Base-by-base conservation (phyloP, 2,797 vertebrate species). In the Nannoperca australis region DNA sequence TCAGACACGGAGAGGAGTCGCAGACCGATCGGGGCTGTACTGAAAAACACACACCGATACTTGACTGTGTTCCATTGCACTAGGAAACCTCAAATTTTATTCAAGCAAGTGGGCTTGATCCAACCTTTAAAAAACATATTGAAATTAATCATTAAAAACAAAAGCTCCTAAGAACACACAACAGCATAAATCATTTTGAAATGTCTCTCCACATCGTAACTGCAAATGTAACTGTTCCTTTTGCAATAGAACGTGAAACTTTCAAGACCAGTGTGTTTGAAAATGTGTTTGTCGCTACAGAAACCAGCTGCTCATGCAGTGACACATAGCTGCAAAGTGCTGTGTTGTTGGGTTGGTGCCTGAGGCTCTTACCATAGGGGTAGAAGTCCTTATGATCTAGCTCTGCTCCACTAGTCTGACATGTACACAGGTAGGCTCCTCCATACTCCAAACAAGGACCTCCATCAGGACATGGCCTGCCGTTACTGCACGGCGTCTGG, bases 1-100 rank as follows among this genome's bases (percentile, higher is more conserved):
- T 98, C 90, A 98, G 92, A 94, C 98, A 99, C 82, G 98, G 98
- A 76, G 97, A 96, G 0, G 98, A 99, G 94, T 99, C 97, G 0
- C 98, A 99, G 87, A 96, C 97, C 13, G 98, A 97, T 90, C 83
- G 95, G 0, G 97, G 97, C 94, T 97, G 94, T 44, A 97, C 98
- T 99, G 95, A 85, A 96, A 95, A 94, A 95, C 91, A 95, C 93
- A 95, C 82, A 91, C 86, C 91, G 83, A 92, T 81, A 94, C 94
- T 93, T 95, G 94, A 96, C 94, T 92, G 92, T 90, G 92, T 92
- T 92, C 94, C 88, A 91, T 77, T 85, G 83, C 70, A 78, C 54
- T 72, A 83, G 75, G 59, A 76, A 70, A 81, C n/a, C 71, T 76
- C 60, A 58, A 45, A 76, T 78, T 82, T 76, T 14, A 69, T 76